Evolutionary conservation across 2,888 invertebrate species (phyloP), one percentile per base, ranked within the genome.

Genomic region (Folsomia manolachei): DNA sequence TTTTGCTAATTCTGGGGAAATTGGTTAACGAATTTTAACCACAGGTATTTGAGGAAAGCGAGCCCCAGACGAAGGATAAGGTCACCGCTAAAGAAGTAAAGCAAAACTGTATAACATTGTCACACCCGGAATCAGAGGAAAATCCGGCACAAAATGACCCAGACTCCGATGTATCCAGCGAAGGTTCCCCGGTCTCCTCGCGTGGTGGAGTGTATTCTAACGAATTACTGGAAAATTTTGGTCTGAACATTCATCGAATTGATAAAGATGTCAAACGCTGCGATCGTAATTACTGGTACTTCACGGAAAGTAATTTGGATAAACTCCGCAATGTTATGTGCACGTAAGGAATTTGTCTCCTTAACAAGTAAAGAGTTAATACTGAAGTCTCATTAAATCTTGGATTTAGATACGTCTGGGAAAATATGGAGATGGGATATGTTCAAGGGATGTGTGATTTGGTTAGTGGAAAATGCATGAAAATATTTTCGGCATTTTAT

Each of bases 401-500:
- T 60, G 60, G 7, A 60, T 4, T n/a, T 21, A 94, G 94, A n/a
- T 97, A 95, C 84, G 96, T 97, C 1, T 97, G 96, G 94, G 93
- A 96, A 83, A 93, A 97, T 83, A 85, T 97, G 79, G 95, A 96
- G 65, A 89, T 91, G 52, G 97, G 97, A 14, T 97, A 97, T 85
- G 94, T 97, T 88, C 97, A 97, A 84, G 97, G 97, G 81, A 97
- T 97, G 97, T 97, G 97, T 84, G 97, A 97, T 85, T 86, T 97
- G n/a, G n/a, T n/a, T n/a, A n/a, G n/a, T n/a, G n/a, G n/a, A n/a
- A n/a, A n/a, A n/a, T n/a, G n/a, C n/a, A n/a, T n/a, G n/a, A n/a
- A n/a, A n/a, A n/a, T n/a, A n/a, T n/a, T n/a, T n/a, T n/a, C n/a
- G n/a, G n/a, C n/a, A n/a, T n/a, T n/a, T n/a, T n/a, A n/a, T n/a